phyloP scores from a whole-genome alignment of 2,797 vertebrate species.

The Gambelia wislizenii region DNA sequence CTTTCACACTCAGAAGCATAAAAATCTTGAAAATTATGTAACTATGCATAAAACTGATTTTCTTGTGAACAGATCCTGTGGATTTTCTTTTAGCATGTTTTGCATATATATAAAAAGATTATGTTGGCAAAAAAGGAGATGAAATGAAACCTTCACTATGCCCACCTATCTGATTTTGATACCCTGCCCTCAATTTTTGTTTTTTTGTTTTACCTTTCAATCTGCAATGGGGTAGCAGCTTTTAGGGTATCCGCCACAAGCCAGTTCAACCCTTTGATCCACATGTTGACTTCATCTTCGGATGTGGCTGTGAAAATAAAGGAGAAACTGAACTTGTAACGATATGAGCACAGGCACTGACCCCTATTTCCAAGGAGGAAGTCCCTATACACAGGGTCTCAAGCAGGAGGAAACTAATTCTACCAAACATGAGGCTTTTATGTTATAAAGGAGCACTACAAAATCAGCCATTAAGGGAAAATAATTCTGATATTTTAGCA shows the following conservation, averaged over 20 bases:
- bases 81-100: neutral
- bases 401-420: conserved; percentile 18
- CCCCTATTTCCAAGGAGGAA: conserved; percentile 34
- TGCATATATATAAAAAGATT: neutral
- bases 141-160: neutral
- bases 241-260: conserved; percentile 91
- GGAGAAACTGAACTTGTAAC: neutral
- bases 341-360: neutral
- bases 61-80: neutral
- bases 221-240: conserved; percentile 94
- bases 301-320: conserved; percentile 86
- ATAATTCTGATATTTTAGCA: conserved; percentile 8
- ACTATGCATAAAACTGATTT: neutral
- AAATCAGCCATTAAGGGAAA: conserved; percentile 1
- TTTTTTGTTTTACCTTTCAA: conserved; percentile 87
- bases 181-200: neutral
- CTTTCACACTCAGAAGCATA: neutral
- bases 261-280: conserved; percentile 95
- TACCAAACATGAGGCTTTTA: neutral
- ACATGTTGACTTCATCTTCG: conserved; percentile 97
- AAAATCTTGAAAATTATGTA: neutral
- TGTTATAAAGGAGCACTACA: neutral
- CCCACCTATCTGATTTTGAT: neutral
- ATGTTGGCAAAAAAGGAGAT: neutral
- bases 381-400: neutral